These are phyloP conservation scores for Dromococcyx pavoninus DNA, from an alignment of 2,797 vertebrate species.

Conservation along the genomic window DNA sequence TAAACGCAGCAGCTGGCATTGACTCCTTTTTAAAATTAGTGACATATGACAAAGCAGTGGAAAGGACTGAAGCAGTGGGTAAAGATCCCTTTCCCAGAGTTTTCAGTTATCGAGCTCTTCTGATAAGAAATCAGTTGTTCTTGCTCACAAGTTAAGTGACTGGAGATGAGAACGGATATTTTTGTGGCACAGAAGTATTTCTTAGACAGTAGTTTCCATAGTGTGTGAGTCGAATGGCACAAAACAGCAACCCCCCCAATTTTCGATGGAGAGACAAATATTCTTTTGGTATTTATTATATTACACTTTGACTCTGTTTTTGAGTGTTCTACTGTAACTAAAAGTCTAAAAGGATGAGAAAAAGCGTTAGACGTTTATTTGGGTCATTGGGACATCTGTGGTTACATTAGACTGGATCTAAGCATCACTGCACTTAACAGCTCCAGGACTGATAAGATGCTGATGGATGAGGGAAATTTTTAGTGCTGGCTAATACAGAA, in stretches of 20 bases:
- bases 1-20: neutral
- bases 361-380: neutral
- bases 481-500: neutral
- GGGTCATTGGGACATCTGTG: neutral
- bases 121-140: neutral
- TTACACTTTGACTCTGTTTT: neutral
- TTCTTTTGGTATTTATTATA: neutral
- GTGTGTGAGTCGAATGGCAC: neutral
- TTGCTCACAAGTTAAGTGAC: neutral
- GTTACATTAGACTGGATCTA: neutral
- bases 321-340: neutral
- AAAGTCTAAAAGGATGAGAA: neutral
- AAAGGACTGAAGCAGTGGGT: neutral
- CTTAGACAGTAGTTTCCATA: neutral
- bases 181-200: neutral
- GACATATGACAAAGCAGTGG: neutral
- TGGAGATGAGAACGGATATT: neutral
- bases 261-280: neutral
- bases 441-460: neutral
- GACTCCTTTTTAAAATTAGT: neutral
- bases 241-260: neutral
- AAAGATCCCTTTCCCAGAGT: neutral
- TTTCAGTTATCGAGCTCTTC: neutral
- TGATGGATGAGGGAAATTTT: fast-evolving
- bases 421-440: neutral